Evolutionary conservation across 2,888 invertebrate genomes (phyloP).

Genomic region (Melanotus villosus): DNA sequence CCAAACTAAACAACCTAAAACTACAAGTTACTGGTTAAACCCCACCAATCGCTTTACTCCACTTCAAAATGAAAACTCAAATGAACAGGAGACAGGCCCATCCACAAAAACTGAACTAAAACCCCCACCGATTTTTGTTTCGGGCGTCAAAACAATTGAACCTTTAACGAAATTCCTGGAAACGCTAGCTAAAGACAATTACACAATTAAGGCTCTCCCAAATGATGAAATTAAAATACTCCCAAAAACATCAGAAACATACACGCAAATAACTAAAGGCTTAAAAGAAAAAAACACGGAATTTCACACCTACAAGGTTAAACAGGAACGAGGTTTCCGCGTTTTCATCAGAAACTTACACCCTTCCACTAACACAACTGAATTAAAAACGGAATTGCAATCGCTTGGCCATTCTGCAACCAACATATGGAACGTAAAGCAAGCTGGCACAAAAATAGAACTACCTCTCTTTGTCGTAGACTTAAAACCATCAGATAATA

Average conservation of each 20-base stretch:
- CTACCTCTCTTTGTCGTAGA: conserved; percentile 16
- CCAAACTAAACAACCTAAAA: conserved; percentile 15
- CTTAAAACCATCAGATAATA: conserved; percentile 23
- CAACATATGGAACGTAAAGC: conserved; percentile 24
- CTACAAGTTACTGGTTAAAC: conserved; percentile 15
- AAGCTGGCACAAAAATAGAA: conserved; percentile 23
- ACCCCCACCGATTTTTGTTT: conserved; percentile 30
- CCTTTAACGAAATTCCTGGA: conserved; percentile 31
- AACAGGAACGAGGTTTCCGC: conserved; percentile 26
- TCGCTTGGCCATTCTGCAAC: conserved; percentile 22
- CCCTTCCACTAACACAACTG: conserved; percentile 15
- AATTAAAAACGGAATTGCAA: conserved; percentile 23
- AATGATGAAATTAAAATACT: conserved; percentile 23
- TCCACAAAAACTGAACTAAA: conserved; percentile 13
- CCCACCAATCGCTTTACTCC: conserved; percentile 17
- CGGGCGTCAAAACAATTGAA: conserved; percentile 25
- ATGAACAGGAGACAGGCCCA: conserved; percentile 5
- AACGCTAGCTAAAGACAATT: conserved; percentile 26
- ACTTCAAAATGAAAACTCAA: conserved; percentile 26
- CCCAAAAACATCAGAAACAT: conserved; percentile 27
- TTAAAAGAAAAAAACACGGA: conserved; percentile 25
- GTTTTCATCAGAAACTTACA: conserved; percentile 26
- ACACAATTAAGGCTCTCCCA: conserved; percentile 30
- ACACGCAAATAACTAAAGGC: conserved; percentile 23
- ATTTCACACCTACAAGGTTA: conserved; percentile 12